These are phyloP conservation scores for Eristalis tenax DNA, from an alignment of 2,888 invertebrate species.

Conservation along the genomic window DNA sequence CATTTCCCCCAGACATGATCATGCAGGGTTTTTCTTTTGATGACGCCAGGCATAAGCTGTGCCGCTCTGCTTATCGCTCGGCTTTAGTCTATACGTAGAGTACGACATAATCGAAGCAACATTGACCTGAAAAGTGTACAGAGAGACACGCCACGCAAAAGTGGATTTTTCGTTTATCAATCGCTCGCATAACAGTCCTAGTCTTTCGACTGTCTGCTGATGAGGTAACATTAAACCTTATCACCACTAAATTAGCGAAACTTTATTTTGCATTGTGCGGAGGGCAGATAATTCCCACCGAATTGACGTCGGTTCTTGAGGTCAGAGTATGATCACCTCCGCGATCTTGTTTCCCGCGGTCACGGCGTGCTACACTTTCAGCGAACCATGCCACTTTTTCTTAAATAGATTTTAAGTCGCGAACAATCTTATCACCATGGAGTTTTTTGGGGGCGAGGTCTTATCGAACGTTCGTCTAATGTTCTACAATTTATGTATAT, in stretches of 20 bases:
- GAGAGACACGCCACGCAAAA: no score
- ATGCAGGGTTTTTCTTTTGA: no score
- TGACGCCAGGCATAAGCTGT: no score
- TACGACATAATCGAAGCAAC: no score
- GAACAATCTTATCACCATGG: conserved; percentile 33
- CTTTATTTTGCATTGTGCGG: neutral
- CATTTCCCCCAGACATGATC: no score
- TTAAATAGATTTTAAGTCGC: conserved; percentile 12
- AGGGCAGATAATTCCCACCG: conserved; percentile 6
- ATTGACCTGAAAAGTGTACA: no score
- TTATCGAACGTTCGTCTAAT: neutral
- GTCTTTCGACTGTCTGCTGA: neutral
- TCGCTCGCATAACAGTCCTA: neutral
- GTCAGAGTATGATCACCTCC: neutral
- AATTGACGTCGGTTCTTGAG: conserved; percentile 10
- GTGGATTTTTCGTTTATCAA: no score
- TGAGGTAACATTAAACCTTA: conserved; percentile 15
- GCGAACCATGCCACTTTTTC: conserved; percentile 23
- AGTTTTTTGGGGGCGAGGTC: neutral
- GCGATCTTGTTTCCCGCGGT: neutral
- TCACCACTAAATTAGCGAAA: neutral
- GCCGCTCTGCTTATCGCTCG: no score
- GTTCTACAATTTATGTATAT: neutral
- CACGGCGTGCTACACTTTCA: neutral
- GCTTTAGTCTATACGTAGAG: no score